A percentile compares a stretch with the other conserved stretches of the same genome.
Conservation (phyloP, 2,888 invertebrate species). For the Hoplodrina blanda region DNA sequence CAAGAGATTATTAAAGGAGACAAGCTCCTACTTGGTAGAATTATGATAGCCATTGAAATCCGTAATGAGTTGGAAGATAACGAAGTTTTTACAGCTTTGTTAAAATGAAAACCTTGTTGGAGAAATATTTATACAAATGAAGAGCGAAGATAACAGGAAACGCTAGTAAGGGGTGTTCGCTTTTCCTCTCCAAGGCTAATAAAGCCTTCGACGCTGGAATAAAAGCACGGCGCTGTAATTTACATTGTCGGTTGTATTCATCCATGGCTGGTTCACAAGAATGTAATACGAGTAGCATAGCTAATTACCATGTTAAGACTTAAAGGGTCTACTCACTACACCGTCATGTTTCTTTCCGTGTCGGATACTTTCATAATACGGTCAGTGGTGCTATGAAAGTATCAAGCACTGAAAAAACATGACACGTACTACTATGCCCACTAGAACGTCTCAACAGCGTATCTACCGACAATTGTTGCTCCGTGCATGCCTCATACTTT, state of each 20-base stretch:
- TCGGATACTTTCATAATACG: no score
- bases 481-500: no score
- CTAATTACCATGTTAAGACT: not conserved
- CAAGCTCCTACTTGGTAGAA: conserved; percentile 8
- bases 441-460: no score
- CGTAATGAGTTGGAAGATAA: conserved; percentile 40
- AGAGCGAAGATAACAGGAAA: not conserved
- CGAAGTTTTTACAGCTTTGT: conserved; percentile 20
- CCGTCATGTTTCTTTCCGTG: no score
- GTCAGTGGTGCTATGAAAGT: no score
- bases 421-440: no score
- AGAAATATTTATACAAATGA: conserved; percentile 22
- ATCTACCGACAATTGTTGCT: no score
- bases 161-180: not conserved
- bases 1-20: conserved; percentile 61
- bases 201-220: not conserved
- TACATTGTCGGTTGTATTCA: not conserved
- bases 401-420: no score
- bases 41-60: conserved; percentile 37
- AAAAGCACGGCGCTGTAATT: not conserved
- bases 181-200: not conserved
- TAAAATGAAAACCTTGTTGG: conserved; percentile 36
- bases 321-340: no score
- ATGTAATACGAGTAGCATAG: not conserved
- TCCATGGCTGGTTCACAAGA: not conserved